A percentile compares a stretch with the other conserved stretches of the same genome.
phyloP scores from a whole-genome alignment of 2,113 vertebrate species.

The Lonchura striata region DNA sequence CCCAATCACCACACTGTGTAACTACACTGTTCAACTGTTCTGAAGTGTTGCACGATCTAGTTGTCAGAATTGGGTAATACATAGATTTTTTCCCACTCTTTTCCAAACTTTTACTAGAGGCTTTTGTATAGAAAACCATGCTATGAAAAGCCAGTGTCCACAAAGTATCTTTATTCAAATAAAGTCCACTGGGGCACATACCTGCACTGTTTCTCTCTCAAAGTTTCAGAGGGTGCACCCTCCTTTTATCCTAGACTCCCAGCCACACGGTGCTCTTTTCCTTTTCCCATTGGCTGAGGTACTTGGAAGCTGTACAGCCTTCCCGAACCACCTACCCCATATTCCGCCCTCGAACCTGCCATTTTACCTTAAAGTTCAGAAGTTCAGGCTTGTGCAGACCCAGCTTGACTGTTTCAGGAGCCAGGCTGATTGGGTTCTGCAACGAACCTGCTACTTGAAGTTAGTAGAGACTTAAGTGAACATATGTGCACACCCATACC shows the following conservation, averaged over 20 bases:
- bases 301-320: neutral
- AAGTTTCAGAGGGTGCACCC: neutral
- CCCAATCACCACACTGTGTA: neutral
- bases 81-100: neutral
- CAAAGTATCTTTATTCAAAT: neutral
- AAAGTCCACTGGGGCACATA: rapidly evolving
- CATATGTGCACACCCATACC: neutral
- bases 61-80: neutral
- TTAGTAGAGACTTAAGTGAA: neutral
- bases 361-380: neutral
- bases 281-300: neutral
- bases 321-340: rapidly evolving
- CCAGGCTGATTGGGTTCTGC: neutral
- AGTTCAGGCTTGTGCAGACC: neutral
- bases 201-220: rapidly evolving
- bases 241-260: neutral
- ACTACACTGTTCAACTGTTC: neutral
- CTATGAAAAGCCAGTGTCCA: neutral
- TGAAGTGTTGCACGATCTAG: neutral
- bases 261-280: rapidly evolving
- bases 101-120: neutral
- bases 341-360: rapidly evolving
- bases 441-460: neutral
- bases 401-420: neutral
- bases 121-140: neutral